Evolutionary conservation across 2,797 vertebrate genomes (phyloP), one percentile per base, ranked within the genome.

Genomic region (Parauchenoglanis ngamensis): DNA sequence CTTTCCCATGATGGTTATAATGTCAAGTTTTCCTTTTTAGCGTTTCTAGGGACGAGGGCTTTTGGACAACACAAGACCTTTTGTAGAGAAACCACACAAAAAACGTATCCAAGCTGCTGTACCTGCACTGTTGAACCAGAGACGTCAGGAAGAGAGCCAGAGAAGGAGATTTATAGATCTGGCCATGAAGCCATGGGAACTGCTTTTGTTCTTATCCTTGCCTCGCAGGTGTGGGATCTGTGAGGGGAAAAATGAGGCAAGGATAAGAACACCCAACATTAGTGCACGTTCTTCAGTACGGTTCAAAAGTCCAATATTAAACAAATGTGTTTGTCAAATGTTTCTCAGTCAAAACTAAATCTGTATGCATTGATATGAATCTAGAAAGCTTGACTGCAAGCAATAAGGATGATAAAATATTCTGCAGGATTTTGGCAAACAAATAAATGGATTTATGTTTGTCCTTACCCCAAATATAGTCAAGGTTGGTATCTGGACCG

Each of bases 141-240:
- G 75, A 79, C 52, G 54, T 86, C 76, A 75, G 89, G 88, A 89
- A 57, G 52, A 65, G 15, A 83, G 87, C 89, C 89, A 91, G 85
- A 70, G 85, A 72, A 7, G 85, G 83, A 91, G 88, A 88, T 91
- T 89, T 87, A 90, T 89, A 77, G 90, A 80, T 89, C 82, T 87
- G 86, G 84, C 76, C 76, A 31, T 28, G 84, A 86, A 72, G 49
- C 57, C 75, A 65, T 80, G 87, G 85, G 85, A 89, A 81, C 81
- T 44, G 80, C 87, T 91, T 85, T 90, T 89, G 88, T 91, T 88
- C 67, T 84, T 85, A 46, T 80, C 59, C 68, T 81, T 77, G 56
- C 78, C 67, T 76, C 54, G 85, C 85, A 90, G 88, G 87, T 91
- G 89, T 80, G 78, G 85, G 78, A 83, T 91, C 78, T 76, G 67